A percentile compares a stretch with the other conserved stretches of the same genome.
Conservation (phyloP, 2,797 vertebrate species). For the Pyrocephalus nanus region DNA sequence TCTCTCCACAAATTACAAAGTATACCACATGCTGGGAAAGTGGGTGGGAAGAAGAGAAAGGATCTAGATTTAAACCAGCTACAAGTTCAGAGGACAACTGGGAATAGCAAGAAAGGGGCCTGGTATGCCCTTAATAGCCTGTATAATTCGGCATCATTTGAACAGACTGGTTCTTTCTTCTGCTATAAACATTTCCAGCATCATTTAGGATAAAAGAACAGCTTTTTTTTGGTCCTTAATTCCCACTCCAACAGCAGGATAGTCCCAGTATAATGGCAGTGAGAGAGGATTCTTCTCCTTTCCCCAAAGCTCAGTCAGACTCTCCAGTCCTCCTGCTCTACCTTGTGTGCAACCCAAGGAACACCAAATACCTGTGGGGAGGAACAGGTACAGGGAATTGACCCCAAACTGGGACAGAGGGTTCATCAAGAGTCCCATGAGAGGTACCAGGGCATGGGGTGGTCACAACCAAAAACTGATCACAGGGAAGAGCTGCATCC, state of each 20-base stretch:
- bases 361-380: fast-evolving
- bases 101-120: not conserved
- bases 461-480: not conserved
- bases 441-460: too few relatives aligned
- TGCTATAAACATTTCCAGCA: not conserved
- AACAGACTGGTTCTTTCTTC: not conserved
- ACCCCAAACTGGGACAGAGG: not conserved
- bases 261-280: not conserved
- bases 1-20: constrained; percentile 20
- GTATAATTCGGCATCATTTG: not conserved
- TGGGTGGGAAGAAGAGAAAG: not conserved
- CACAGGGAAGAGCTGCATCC: not conserved
- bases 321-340: not conserved
- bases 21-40: not conserved
- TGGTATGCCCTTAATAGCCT: not conserved
- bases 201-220: not conserved
- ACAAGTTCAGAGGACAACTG: not conserved
- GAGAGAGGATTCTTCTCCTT: not conserved
- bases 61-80: not conserved
- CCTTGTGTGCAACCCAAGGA: not conserved
- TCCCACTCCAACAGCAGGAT: not conserved
- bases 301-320: not conserved
- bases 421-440: not conserved
- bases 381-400: not conserved
- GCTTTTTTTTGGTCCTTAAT: not conserved